Percentiles rank a stretch among this genome's conserved stretches.
phyloP scores from a whole-genome alignment of 2,113 vertebrate species.

The Neogale vison region DNA sequence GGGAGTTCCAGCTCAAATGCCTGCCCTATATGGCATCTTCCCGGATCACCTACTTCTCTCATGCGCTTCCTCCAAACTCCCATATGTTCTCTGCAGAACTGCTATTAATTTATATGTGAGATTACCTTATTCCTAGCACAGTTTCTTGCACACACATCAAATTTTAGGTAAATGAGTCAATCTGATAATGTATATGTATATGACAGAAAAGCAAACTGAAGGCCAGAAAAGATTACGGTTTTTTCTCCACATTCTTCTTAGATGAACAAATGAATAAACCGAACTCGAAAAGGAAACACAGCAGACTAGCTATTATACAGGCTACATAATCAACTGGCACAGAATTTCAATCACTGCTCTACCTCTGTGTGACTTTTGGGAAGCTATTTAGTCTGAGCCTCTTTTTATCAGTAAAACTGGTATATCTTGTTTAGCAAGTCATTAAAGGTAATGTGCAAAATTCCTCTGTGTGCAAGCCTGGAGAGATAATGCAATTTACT shows the following conservation, averaged over 20 bases:
- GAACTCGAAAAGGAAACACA: neutral
- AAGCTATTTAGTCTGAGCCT: neutral
- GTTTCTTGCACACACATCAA: neutral
- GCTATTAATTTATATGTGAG: neutral
- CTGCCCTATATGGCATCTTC: neutral
- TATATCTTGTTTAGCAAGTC: neutral
- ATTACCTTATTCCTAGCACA: neutral
- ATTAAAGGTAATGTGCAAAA: neutral
- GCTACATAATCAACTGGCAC: no score
- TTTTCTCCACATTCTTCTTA: neutral
- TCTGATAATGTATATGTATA: neutral
- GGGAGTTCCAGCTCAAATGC: neutral
- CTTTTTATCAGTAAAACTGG: neutral
- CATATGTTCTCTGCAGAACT: neutral
- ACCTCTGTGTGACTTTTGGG: neutral
- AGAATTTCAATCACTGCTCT: neutral
- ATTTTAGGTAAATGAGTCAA: neutral
- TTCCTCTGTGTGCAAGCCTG: neutral
- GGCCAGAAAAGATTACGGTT: neutral
- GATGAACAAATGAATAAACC: neutral
- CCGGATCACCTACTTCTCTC: neutral
- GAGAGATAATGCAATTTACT: neutral
- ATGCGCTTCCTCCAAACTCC: neutral
- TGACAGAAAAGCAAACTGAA: conserved; percentile 3
- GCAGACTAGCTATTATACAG: neutral